Evolutionary conservation across 30 jellyfish, hydroid and myxozoan genomes (phyloP).

Genomic region (Aurelia sp.): DNA sequence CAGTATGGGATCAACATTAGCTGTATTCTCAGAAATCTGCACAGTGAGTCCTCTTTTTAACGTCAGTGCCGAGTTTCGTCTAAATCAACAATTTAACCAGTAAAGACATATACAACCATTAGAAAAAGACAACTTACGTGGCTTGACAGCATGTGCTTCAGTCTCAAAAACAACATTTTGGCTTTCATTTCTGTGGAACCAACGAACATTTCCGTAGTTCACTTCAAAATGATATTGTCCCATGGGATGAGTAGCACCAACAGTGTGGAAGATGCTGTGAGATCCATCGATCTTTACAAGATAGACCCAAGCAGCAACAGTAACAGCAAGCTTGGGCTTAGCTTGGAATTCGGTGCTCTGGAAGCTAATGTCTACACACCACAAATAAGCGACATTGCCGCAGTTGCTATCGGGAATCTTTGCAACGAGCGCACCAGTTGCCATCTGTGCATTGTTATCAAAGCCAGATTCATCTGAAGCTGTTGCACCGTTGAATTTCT

Average conservation of each 20-base stretch:
- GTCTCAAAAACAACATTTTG: constrained; percentile 89
- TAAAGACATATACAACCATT: too few relatives aligned
- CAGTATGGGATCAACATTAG: too few relatives aligned
- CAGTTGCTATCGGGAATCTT: constrained; percentile 91
- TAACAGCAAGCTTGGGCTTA: constrained; percentile 90
- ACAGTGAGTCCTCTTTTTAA: too few relatives aligned
- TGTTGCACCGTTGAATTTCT: constrained; percentile 77
- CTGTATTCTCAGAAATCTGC: too few relatives aligned
- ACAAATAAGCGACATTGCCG: constrained; percentile 94
- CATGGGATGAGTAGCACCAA: constrained; percentile 83
- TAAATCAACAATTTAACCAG: too few relatives aligned
- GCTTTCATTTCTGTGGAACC: constrained; percentile 91
- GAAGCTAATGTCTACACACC: constrained; percentile 69
- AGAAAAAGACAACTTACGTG: constrained; percentile 58
- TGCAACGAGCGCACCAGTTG: constrained; percentile 80
- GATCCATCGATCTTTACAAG: constrained; percentile 81
- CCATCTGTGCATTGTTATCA: constrained; percentile 90
- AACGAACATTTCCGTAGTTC: constrained; percentile 86
- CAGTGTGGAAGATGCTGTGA: constrained; percentile 92
- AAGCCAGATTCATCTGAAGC: constrained; percentile 91
- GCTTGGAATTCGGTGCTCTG: constrained; percentile 88
- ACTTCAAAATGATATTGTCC: constrained; percentile 96
- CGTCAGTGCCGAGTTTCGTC: too few relatives aligned
- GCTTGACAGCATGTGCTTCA: constrained; percentile 90
- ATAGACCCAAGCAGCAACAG: constrained; percentile 95